A percentile compares a stretch with the other conserved stretches of the same genome.
phyloP scores from a whole-genome alignment of 1,140 invertebrate species.

The Zaprionus inermis region DNA sequence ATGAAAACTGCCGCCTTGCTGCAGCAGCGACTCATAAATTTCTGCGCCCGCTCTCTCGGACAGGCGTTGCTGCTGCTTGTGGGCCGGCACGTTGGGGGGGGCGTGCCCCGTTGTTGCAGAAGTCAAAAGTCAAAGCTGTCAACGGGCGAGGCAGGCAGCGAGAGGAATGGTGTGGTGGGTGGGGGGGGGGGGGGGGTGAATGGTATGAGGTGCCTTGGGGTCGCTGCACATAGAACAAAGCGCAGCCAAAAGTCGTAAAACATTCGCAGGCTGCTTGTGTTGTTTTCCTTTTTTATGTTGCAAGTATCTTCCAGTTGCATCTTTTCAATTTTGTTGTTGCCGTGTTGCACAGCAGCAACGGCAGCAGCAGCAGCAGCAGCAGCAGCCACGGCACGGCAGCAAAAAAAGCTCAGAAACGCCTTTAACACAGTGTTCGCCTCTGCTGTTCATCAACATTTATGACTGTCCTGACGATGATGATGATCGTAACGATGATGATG shows the following conservation, averaged over 20 bases:
- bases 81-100: no score
- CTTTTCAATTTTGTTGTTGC: slow-evolving; percentile 78
- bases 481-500: slow-evolving; percentile 42
- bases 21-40: slow-evolving; percentile 46
- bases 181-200: neutral
- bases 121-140: slow-evolving; percentile 56
- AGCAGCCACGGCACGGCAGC: slow-evolving; percentile 58
- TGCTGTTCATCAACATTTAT: slow-evolving; percentile 81
- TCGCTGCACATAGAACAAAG: slow-evolving; percentile 46
- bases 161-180: neutral
- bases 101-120: slow-evolving; percentile 29
- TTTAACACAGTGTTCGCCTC: slow-evolving; percentile 78
- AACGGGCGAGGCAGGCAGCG: slow-evolving; percentile 6
- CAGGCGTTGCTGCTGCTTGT: slow-evolving; percentile 36
- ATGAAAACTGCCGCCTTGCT: slow-evolving; percentile 20
- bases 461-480: slow-evolving; percentile 57
- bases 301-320: slow-evolving; percentile 67
- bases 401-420: slow-evolving; percentile 77
- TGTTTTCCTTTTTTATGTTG: slow-evolving; percentile 39
- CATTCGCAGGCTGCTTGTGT: slow-evolving; percentile 39
- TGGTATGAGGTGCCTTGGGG: no score
- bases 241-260: slow-evolving; percentile 53
- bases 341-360: slow-evolving; percentile 64
- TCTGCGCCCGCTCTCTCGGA: slow-evolving; percentile 7
- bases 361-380: no score